Evolutionary conservation across 1,140 invertebrate species (phyloP).

Genomic region (Leguminivora glycinivorella): DNA sequence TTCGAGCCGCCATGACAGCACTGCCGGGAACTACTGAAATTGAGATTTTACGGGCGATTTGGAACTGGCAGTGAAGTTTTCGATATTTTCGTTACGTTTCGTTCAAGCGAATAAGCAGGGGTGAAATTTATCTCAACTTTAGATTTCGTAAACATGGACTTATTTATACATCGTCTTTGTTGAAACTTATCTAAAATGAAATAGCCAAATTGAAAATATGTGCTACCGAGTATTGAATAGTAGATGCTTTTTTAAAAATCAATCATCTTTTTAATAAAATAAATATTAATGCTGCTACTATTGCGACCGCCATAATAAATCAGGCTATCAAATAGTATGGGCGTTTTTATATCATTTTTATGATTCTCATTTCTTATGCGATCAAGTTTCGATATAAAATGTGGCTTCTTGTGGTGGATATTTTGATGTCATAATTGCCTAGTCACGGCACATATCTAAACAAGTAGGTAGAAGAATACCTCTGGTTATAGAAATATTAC

Average conservation of each 20-base stretch:
- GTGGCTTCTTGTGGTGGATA: conserved; percentile 6
- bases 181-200: too few relatives aligned
- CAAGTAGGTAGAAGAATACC: not conserved
- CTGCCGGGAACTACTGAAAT: not conserved
- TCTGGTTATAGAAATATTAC: too few relatives aligned
- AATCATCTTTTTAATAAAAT: not conserved
- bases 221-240: too few relatives aligned
- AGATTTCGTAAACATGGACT: not conserved
- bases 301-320: not conserved
- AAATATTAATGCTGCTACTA: not conserved
- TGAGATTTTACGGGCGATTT: conserved; percentile 22
- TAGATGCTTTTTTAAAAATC: not conserved
- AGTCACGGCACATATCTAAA: too few relatives aligned
- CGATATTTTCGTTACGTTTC: conserved; percentile 8
- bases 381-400: conserved; percentile 15
- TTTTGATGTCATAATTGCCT: not conserved
- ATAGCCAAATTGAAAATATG: too few relatives aligned
- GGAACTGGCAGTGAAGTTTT: conserved; percentile 15
- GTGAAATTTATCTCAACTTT: not conserved
- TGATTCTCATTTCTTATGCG: not conserved
- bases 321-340: conserved; percentile 23
- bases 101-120: not conserved
- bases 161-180: not conserved
- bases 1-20: conserved; percentile 3
- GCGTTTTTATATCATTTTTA: conserved; percentile 25